These are phyloP conservation scores for Frankliniella intonsa DNA, from an alignment of 2,888 invertebrate genomes.

Conservation along the genomic window DNA sequence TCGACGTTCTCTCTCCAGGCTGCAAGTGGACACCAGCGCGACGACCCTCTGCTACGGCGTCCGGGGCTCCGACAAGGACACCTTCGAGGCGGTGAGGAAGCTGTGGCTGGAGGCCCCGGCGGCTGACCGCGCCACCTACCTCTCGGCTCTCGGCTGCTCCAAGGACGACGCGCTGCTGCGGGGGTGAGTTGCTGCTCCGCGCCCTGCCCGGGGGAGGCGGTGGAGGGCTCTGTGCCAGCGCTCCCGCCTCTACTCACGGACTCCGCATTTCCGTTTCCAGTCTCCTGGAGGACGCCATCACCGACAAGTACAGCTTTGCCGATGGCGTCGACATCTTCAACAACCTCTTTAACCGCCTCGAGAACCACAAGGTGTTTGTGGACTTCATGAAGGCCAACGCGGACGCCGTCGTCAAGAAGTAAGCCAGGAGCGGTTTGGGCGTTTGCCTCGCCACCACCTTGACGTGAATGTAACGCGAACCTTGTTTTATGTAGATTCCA, in stretches of 20 bases:
- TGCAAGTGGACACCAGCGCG: not conserved
- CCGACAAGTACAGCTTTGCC: not conserved
- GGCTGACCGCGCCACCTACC: not conserved
- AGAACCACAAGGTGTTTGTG: not conserved
- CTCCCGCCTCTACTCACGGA: not conserved
- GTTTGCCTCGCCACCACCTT: no score
- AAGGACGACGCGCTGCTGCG: not conserved
- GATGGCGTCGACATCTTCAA: slow-evolving; percentile 10
- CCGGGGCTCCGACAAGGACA: not conserved
- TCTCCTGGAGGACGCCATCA: not conserved
- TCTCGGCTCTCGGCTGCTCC: not conserved
- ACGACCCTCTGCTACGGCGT: slow-evolving; percentile 9
- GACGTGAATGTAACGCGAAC: no score
- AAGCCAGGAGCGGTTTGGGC: no score
- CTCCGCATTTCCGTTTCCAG: not conserved
- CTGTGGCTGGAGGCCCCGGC: not conserved
- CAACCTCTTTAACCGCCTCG: not conserved
- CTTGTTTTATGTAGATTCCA: no score
- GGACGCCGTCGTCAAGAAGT: not conserved
- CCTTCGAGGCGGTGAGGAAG: not conserved
- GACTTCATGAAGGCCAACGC: not conserved
- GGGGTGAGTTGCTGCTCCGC: not conserved
- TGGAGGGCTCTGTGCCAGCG: not conserved
- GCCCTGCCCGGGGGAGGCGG: not conserved
- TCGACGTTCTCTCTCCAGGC: not conserved